Conservation (phyloP, 2,797 vertebrate genomes). For the Bothrops alternatus region DNA sequence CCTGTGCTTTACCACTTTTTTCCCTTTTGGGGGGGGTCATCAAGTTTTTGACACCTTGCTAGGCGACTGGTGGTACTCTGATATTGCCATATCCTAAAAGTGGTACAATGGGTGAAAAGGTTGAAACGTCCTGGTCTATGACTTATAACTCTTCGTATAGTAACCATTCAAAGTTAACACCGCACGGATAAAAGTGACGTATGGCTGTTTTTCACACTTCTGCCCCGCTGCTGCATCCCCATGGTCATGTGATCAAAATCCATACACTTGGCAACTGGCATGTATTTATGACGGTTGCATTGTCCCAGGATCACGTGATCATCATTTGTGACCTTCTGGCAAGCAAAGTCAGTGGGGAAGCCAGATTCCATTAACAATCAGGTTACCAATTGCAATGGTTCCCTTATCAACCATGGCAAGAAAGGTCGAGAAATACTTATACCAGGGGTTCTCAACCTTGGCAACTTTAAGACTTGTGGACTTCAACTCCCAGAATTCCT, state of each 20-base stretch:
- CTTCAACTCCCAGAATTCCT: too few relatives aligned
- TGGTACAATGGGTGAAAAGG: too few relatives aligned
- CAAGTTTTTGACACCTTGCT: too few relatives aligned
- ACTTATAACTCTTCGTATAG: not conserved
- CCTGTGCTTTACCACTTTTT: too few relatives aligned
- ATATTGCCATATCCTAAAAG: too few relatives aligned
- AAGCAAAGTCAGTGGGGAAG: not conserved
- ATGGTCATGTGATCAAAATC: not conserved
- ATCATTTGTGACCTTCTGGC: not conserved
- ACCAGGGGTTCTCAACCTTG: too few relatives aligned
- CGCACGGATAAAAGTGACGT: not conserved
- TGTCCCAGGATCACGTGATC: not conserved
- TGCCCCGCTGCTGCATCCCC: not conserved
- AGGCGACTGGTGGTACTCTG: too few relatives aligned
- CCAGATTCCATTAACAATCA: not conserved
- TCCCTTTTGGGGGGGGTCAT: too few relatives aligned
- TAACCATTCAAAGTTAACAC: not conserved
- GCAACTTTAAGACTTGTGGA: too few relatives aligned
- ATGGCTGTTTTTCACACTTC: not conserved
- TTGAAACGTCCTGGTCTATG: too few relatives aligned
- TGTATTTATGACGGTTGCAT: not conserved
- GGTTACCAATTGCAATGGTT: not conserved
- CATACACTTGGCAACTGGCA: not conserved
- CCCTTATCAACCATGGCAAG: not conserved
- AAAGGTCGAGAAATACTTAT: not conserved